phyloP scores from a whole-genome alignment of 2,797 vertebrate genomes.

The Anabacerthia variegaticeps region DNA sequence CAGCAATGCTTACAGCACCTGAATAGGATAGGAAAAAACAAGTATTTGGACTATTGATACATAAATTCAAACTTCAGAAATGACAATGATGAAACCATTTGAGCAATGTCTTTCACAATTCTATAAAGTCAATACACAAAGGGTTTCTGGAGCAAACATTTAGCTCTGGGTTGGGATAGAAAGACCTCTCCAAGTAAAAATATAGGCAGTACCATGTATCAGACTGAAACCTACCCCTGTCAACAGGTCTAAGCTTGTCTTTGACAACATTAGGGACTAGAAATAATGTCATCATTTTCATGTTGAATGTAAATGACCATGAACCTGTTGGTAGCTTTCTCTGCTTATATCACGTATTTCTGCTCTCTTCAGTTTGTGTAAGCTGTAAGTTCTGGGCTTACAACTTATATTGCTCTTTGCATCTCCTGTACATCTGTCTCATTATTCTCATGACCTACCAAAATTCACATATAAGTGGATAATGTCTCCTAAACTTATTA shows the following conservation, averaged over 20 bases:
- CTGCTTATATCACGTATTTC: not conserved
- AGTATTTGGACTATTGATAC: not conserved
- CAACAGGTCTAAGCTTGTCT: not conserved
- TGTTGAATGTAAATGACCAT: not conserved
- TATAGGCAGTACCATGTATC: not conserved
- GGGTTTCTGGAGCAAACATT: not conserved
- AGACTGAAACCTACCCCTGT: not conserved
- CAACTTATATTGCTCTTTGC: not conserved
- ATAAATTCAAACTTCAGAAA: not conserved
- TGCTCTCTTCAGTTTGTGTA: not conserved
- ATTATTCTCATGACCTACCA: not conserved
- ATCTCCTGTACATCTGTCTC: not conserved
- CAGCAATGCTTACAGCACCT: not conserved
- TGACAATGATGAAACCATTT: not conserved
- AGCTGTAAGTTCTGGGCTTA: not conserved
- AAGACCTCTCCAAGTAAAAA: not conserved
- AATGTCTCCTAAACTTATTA: conserved; percentile 46
- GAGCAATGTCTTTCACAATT: not conserved
- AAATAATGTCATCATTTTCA: not conserved
- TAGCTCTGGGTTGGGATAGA: not conserved
- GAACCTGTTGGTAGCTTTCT: not conserved
- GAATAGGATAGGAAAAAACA: not conserved
- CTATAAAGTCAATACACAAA: not conserved
- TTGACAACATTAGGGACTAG: not conserved
- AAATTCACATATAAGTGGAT: conserved; percentile 18